Base-by-base conservation (phyloP, 2,888 invertebrate genomes). In the Dolichopus griseipennis region DNA sequence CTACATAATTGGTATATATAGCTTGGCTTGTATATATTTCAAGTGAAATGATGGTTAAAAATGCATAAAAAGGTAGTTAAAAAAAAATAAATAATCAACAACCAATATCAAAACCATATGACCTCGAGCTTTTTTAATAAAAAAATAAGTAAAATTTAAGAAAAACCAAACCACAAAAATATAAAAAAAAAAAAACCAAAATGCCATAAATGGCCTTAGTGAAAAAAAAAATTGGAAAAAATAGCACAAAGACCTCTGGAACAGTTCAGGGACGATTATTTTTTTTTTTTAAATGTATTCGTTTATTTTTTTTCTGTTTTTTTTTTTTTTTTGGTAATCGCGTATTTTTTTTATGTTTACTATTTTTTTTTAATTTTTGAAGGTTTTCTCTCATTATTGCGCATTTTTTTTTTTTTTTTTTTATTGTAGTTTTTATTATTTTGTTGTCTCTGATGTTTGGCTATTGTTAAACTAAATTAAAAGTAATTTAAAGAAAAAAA, bases 201-300 rank as follows among this genome's bases (percentile, higher is more conserved):
- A 27, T 27, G 27, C 27, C 5, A 27, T 27, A 27, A 27, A 27
- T 27, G 27, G 27, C 27, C 27, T 27, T 27, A 27, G 27, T 37
- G 8, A 37, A 37, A 7, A 37, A 8, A 37, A 37, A 37, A 37
- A 8, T 2, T 15, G 15, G 2, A 52, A 18, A 52, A 52, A 52
- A 12, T 52, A 52, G 52, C 52, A 52, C 52, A 52, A 52, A 52
- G 52, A 52, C 52, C 52, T 52, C 52, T 52, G 52, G 52, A 52
- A 12, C 15, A 18, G 52, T 52, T 52, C 52, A 52, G 52, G 52
- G 52, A 9, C 18, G 52, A 52, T 18, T 52, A 12, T 52, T 7
- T 52, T 52, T 52, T 52, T 15, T 41, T n/a, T 43, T 43, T 43
- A 9, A 4, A 43, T 43, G n/a, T n/a, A 27, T 27, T 52, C n/a